Evolutionary conservation across 2,888 invertebrate genomes (phyloP), one percentile per base, ranked within the genome.

Genomic region (Cataglyphis livida): DNA sequence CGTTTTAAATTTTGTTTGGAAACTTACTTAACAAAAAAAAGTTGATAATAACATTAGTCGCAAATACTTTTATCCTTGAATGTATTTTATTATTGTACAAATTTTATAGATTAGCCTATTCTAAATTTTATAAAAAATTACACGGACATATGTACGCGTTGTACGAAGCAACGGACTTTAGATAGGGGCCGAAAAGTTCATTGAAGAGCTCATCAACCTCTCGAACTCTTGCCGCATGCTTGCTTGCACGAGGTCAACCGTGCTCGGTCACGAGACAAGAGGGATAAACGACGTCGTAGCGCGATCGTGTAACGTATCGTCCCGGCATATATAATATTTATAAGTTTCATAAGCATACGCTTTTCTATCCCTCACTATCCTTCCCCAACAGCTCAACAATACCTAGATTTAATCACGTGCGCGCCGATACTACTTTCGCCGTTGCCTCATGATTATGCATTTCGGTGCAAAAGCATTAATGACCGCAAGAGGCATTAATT

Each of bases 371-470:
- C 3, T 1, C 32, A 3, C 41, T 3, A 0, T 44, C 25, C 25
- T 25, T 9, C 15, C 25, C n/a, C 25, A 75, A 51, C 35, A 18
- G 18, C n/a, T 10, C 32, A 15, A n/a, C 51, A 44, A 66, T 48
- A 48, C 48, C 32, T 51, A 71, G 18, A 78, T 70, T n/a, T 25
- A 57, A 78, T 78, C 73, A 41, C 18, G 70, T 6, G 28, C 38
- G 15, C n/a, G 21, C 21, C 54, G 57, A 71, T 41, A 70, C 12
- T 32, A 71, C 21, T 78, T 78, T 78, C 71, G 41, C 71, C 54
- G 54, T 68, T 68, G 76, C 54, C 38, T 70, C 41, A 41, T 78
- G 44, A 78, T 18, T 76, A 65, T 70, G 41, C 71, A 32, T 57
- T 70, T 25, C 12, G 7, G 28, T 18, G 28, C 38, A 76, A 76